Conservation (phyloP, 2,797 vertebrate species). For the Pelodytes ibericus region DNA sequence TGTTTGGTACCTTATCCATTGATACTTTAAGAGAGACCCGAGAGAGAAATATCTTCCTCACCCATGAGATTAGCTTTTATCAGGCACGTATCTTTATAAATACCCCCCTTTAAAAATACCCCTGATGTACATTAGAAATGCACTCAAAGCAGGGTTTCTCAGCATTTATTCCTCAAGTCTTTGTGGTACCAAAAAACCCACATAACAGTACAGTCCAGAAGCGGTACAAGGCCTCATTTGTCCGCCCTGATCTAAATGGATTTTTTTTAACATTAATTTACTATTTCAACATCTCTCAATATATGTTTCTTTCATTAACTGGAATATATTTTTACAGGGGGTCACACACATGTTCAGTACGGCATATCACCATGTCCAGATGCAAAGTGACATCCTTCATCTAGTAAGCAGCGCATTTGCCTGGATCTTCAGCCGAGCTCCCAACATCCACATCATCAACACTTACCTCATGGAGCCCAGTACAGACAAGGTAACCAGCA, state of each 20-base stretch:
- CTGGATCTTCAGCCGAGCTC: conserved; percentile 65
- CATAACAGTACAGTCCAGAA: too few species aligned
- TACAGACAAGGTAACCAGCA: conserved; percentile 64
- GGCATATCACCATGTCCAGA: conserved; percentile 71
- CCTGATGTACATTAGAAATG: background rate
- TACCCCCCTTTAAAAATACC: background rate
- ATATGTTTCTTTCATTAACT: conserved; percentile 24
- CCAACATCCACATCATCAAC: conserved; percentile 58
- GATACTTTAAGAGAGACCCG: conserved; percentile 71
- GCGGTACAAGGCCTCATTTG: too few species aligned
- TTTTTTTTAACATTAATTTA: background rate
- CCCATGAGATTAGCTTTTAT: conserved; percentile 76
- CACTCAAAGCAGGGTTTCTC: too few species aligned
- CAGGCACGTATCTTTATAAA: conserved; percentile 63
- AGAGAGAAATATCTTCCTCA: conserved; percentile 66
- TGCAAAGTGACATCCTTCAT: conserved; percentile 65
- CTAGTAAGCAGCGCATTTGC: conserved; percentile 63
- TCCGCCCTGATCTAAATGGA: too few species aligned
- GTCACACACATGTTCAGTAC: conserved; percentile 70
- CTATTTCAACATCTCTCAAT: background rate
- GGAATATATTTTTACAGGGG: conserved; percentile 62
- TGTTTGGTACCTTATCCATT: conserved; percentile 73
- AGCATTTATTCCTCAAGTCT: background rate
- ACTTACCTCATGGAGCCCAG: conserved; percentile 65
- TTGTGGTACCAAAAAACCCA: too few species aligned